These are phyloP conservation scores for Drosophila nebulosa DNA, from an alignment of 1,140 invertebrate species.

Conservation along the genomic window DNA sequence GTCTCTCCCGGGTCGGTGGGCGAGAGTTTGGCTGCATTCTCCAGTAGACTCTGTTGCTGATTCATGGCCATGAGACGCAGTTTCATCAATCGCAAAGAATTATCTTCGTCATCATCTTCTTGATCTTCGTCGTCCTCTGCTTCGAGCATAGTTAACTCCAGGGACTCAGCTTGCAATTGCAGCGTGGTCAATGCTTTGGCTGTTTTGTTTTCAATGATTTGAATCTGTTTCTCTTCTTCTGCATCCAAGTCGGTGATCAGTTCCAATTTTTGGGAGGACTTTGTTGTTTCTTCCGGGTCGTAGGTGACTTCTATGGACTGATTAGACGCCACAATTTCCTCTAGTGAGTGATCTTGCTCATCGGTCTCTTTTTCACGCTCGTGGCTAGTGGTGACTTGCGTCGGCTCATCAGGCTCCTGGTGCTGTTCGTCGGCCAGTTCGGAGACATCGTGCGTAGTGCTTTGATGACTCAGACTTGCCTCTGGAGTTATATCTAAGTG, in stretches of 20 bases:
- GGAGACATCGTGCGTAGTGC: constrained; percentile 76
- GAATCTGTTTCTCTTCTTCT: neutral
- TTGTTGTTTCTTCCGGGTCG: constrained; percentile 45
- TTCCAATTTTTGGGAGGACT: constrained; percentile 32
- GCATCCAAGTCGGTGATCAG: constrained; percentile 54
- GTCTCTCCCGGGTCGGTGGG: constrained; percentile 45
- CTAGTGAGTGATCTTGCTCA: constrained; percentile 74
- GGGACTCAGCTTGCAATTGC: constrained; percentile 41
- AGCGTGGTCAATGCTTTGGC: constrained; percentile 28
- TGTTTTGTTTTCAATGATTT: constrained; percentile 42
- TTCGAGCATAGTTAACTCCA: constrained; percentile 47
- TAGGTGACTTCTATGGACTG: constrained; percentile 70
- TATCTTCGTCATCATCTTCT: constrained; percentile 62
- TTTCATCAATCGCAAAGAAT: constrained; percentile 62
- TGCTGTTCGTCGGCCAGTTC: constrained; percentile 62
- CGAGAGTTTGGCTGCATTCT: constrained; percentile 39
- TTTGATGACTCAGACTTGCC: constrained; percentile 59
- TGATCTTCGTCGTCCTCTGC: constrained; percentile 21
- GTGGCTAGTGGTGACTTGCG: constrained; percentile 13
- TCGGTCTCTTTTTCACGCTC: constrained; percentile 29
- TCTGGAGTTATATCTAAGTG: neutral
- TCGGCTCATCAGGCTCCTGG: constrained; percentile 14
- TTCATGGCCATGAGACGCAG: constrained; percentile 67
- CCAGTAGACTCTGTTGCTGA: constrained; percentile 34
- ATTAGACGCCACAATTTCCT: constrained; percentile 72